phyloP scores from a whole-genome alignment of 2,797 vertebrate species.

The Ciconia nigra region DNA sequence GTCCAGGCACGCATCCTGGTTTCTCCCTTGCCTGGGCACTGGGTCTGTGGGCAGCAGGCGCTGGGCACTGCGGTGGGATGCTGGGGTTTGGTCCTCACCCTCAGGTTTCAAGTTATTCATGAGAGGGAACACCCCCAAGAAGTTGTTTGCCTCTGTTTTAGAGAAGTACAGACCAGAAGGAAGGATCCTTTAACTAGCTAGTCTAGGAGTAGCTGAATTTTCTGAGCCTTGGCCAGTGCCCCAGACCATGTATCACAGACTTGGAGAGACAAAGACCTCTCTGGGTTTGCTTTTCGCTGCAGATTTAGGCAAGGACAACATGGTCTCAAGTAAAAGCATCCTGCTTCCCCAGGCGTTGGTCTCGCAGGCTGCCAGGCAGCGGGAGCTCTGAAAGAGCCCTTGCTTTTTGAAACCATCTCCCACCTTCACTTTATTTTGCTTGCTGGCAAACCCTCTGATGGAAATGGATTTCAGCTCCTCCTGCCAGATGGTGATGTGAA shows the following conservation, averaged over 20 bases:
- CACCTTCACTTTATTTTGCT: not conserved
- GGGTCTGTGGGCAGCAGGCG: not conserved
- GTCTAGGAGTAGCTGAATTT: not conserved
- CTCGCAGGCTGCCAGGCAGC: not conserved
- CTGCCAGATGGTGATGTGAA: slow-evolving; percentile 59
- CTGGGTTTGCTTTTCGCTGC: not conserved
- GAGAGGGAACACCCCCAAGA: not conserved
- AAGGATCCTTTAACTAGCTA: not conserved
- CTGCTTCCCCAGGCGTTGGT: not conserved
- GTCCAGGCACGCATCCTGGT: fast-evolving
- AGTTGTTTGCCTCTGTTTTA: not conserved
- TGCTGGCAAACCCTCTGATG: slow-evolving; percentile 34
- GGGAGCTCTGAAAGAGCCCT: not conserved
- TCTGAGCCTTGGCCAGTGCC: not conserved
- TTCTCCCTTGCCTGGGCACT: not conserved
- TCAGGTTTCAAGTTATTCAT: not conserved
- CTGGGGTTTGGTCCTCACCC: not conserved
- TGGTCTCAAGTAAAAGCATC: not conserved
- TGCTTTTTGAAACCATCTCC: not conserved
- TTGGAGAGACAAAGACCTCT: not conserved
- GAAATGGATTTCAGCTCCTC: slow-evolving; percentile 48
- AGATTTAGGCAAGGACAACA: not conserved
- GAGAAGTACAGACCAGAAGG: not conserved
- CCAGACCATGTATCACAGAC: not conserved
- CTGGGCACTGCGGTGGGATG: not conserved